A percentile compares a stretch with the other conserved stretches of the same genome.
These are phyloP conservation scores for Acronicta aceris DNA, from an alignment of 2,888 invertebrate genomes.

Conservation along the genomic window DNA sequence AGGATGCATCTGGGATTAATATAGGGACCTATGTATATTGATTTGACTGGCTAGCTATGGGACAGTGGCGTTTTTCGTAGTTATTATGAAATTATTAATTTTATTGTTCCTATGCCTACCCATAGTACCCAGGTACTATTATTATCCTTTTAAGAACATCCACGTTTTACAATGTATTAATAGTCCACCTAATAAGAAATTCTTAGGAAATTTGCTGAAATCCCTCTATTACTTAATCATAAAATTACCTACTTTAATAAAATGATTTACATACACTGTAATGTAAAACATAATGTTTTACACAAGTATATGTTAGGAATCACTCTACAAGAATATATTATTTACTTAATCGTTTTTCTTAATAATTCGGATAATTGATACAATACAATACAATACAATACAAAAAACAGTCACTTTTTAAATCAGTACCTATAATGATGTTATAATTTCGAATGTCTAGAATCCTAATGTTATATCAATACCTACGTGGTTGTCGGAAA, in stretches of 20 bases:
- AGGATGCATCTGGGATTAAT: no score
- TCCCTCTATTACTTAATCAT: conserved; percentile 39
- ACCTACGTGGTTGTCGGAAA: no score
- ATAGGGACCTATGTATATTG: no score
- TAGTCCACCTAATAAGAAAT: conserved; percentile 1
- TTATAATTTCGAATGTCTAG: neutral
- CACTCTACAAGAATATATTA: neutral
- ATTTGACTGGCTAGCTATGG: no score
- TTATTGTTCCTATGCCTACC: neutral
- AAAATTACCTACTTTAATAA: conserved; percentile 18
- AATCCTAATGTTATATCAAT: neutral
- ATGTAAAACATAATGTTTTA: conserved; percentile 18
- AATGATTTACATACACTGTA: conserved; percentile 15
- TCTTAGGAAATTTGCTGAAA: conserved; percentile 13
- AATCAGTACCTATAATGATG: neutral
- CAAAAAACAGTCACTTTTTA: conserved; percentile 36
- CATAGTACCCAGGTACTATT: no score
- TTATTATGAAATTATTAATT: neutral
- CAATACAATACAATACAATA: conserved; percentile 40
- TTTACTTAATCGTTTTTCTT: conserved; percentile 4
- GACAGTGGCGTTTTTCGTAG: no score
- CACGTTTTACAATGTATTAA: neutral
- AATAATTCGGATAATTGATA: conserved; percentile 19
- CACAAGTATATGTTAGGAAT: neutral
- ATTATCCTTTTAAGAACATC: neutral